Evolutionary conservation across 2,113 vertebrate species (phyloP).

Genomic region (Triplophysa tibetana): DNA sequence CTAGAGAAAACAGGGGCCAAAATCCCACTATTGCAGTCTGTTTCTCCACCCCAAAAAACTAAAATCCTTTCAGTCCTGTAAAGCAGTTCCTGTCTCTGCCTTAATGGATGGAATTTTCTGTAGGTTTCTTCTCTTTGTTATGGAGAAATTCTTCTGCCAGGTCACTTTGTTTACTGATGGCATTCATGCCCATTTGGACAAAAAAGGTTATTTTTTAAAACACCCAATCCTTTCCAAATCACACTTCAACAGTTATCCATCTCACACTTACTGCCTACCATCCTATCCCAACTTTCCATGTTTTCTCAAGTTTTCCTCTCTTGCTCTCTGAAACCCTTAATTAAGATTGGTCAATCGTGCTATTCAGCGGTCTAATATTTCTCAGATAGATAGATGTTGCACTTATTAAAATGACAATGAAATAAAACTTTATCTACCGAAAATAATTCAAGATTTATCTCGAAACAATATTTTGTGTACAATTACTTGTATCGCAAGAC

Average conservation of each 20-base stretch:
- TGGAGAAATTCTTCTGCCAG: slow-evolving; percentile 39
- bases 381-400: too few relatives aligned
- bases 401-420: too few relatives aligned
- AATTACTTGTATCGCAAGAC: too few relatives aligned
- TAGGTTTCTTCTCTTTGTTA: slow-evolving; percentile 38
- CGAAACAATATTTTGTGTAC: too few relatives aligned
- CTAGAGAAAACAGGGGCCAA: slow-evolving; percentile 50
- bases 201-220: slow-evolving; percentile 26
- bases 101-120: slow-evolving; percentile 64
- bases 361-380: too few relatives aligned
- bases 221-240: slow-evolving; percentile 39
- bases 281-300: slow-evolving; percentile 19
- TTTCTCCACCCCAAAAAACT: slow-evolving; percentile 51
- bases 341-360: too few relatives aligned
- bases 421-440: too few relatives aligned
- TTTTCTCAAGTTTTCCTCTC: slow-evolving; percentile 19
- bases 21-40: slow-evolving; percentile 52
- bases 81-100: slow-evolving; percentile 62
- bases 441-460: too few relatives aligned
- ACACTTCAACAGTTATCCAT: slow-evolving; percentile 44
- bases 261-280: slow-evolving; percentile 23
- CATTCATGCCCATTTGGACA: slow-evolving; percentile 40
- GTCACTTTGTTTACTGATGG: slow-evolving; percentile 41
- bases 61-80: slow-evolving; percentile 59
- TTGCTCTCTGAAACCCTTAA: background rate